Conservation (phyloP, 2,888 invertebrate genomes). For the Melieria crassipennis region DNA sequence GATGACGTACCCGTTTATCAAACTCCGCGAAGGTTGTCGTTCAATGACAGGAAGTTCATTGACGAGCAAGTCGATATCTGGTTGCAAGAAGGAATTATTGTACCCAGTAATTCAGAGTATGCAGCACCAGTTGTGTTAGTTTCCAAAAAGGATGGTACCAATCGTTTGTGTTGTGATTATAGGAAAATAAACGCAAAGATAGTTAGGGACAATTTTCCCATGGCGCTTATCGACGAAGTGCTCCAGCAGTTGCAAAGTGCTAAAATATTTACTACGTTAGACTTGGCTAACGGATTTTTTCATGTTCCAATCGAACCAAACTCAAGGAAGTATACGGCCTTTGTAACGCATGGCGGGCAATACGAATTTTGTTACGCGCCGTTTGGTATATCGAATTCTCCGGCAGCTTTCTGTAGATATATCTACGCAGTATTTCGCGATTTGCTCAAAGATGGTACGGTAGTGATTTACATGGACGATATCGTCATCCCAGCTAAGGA, state of each 20-base stretch:
- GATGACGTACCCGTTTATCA: no score
- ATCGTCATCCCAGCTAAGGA: slow-evolving; percentile 37
- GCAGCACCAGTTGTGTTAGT: no score
- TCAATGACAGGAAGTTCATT: slow-evolving; percentile 37
- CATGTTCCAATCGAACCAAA: slow-evolving; percentile 43
- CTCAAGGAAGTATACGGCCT: slow-evolving; percentile 46
- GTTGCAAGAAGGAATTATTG: no score
- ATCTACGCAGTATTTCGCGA: slow-evolving; percentile 36
- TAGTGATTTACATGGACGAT: slow-evolving; percentile 41
- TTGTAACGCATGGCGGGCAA: slow-evolving; percentile 47
- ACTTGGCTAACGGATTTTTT: slow-evolving; percentile 46
- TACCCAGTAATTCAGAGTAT: slow-evolving; percentile 53
- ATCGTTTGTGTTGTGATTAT: background rate
- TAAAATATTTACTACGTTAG: slow-evolving; percentile 43
- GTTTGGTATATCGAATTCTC: slow-evolving; percentile 44
- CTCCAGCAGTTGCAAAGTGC: slow-evolving; percentile 34
- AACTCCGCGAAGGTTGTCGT: slow-evolving; percentile 30
- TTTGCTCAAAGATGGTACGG: slow-evolving; percentile 24
- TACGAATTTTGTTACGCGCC: slow-evolving; percentile 44
- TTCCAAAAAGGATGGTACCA: no score
- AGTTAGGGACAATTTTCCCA: slow-evolving; percentile 6
- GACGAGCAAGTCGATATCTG: slow-evolving; percentile 48
- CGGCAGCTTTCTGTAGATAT: slow-evolving; percentile 39
- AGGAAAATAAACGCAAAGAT: slow-evolving; percentile 1
- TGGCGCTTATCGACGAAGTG: slow-evolving; percentile 4